Conservation (phyloP, 2,888 invertebrate genomes). For the Chymomyza fuscimana region DNA sequence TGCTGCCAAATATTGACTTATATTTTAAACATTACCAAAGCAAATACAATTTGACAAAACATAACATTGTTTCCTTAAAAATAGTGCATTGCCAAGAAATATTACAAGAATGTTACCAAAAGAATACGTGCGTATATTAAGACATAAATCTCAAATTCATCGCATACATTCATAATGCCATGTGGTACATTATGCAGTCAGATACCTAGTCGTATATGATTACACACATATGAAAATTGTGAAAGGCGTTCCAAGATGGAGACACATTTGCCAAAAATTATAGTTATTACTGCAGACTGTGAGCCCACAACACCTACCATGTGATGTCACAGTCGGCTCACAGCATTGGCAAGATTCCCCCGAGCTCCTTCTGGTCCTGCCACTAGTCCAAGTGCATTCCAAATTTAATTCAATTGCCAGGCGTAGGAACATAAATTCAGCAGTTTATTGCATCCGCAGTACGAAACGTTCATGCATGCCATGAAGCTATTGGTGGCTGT, state of each 20-base stretch:
- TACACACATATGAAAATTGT: not conserved
- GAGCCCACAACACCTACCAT: conserved; percentile 9
- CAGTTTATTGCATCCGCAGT: conserved; percentile 72
- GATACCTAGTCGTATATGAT: conserved; percentile 6
- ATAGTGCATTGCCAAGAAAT: not conserved
- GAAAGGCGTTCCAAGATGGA: not conserved
- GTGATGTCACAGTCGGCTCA: not conserved
- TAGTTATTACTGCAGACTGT: conserved; percentile 72
- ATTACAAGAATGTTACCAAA: not conserved
- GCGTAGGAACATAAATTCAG: conserved; percentile 67
- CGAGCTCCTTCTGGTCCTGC: not conserved
- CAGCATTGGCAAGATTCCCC: not conserved
- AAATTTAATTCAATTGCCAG: conserved; percentile 72
- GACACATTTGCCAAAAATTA: conserved; percentile 68
- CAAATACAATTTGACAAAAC: too few relatives aligned
- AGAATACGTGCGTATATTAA: conserved; percentile 44
- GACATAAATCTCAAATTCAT: conserved; percentile 59
- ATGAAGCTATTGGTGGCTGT: conserved; percentile 5
- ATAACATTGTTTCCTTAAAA: too few relatives aligned
- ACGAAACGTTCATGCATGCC: conserved; percentile 58
- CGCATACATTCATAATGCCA: conserved; percentile 6
- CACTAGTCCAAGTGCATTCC: conserved; percentile 42
- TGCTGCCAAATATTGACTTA: too few relatives aligned
- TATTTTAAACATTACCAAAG: too few relatives aligned
- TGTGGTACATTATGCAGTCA: conserved; percentile 12